Evolutionary conservation across 2,113 vertebrate species (phyloP).

Genomic region (Gallinago paraguaiae): DNA sequence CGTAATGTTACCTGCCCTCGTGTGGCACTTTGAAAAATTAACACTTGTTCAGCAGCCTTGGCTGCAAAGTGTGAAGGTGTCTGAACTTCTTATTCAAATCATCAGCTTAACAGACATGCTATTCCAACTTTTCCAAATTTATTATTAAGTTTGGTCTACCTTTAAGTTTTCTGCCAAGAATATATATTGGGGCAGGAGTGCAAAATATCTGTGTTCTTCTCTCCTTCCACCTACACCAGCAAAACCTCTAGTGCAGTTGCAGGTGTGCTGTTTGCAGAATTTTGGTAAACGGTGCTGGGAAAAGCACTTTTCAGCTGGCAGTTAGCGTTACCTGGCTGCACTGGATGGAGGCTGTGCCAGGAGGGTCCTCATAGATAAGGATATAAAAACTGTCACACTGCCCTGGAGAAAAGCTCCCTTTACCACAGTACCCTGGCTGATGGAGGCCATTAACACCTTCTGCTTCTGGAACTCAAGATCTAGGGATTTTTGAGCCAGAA

Average conservation of each 20-base stretch:
- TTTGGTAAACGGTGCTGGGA: background rate
- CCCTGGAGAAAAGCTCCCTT: background rate
- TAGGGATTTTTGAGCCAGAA: background rate
- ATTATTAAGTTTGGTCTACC: background rate
- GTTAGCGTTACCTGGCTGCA: background rate
- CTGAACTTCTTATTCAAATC: background rate
- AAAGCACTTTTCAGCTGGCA: background rate
- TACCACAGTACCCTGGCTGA: rapidly evolving
- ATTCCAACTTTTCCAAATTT: background rate
- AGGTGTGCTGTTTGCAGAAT: background rate
- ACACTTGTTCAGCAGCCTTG: background rate
- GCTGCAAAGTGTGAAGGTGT: background rate
- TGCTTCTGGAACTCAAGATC: background rate
- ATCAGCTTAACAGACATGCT: background rate
- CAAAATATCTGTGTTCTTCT: background rate
- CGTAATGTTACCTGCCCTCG: background rate
- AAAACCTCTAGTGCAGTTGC: background rate
- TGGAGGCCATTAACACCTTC: background rate
- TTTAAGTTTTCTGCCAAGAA: background rate
- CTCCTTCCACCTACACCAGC: background rate
- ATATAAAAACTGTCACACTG: background rate
- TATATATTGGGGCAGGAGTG: background rate
- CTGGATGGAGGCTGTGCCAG: background rate
- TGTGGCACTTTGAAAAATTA: background rate
- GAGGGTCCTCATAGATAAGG: background rate